These are phyloP conservation scores for Platysternon megacephalum DNA, from an alignment of 2,113 vertebrate genomes.

Conservation along the genomic window DNA sequence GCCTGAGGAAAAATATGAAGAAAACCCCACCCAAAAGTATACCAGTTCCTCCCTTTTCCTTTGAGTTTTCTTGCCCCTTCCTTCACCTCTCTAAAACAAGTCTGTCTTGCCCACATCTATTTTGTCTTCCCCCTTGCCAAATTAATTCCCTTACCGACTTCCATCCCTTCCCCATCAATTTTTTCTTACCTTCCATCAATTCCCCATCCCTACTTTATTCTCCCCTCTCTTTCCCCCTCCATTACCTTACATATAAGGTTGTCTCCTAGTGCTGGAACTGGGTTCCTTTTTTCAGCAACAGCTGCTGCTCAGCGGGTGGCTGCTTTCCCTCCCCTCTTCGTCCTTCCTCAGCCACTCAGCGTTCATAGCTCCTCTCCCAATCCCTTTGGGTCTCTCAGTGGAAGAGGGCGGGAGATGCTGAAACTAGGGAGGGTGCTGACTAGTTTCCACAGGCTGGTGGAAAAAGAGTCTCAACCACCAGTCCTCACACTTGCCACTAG, in stretches of 20 bases:
- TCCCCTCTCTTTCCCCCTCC: neutral
- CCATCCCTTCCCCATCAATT: neutral
- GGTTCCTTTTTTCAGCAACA: neutral
- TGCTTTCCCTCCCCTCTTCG: neutral
- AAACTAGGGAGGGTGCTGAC: neutral
- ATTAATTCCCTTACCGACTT: neutral
- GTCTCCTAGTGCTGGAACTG: neutral
- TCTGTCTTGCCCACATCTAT: neutral
- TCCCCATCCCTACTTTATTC: neutral
- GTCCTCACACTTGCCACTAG: accelerated
- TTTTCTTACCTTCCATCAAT: neutral
- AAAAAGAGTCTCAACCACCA: neutral
- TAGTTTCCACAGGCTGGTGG: neutral
- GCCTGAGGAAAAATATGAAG: neutral
- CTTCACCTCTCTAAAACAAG: neutral
- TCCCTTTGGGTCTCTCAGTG: neutral
- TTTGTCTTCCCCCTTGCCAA: neutral
- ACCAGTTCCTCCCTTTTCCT: neutral
- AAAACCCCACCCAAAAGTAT: neutral
- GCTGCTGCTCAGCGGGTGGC: neutral
- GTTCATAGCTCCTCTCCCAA: neutral
- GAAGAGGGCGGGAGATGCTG: neutral
- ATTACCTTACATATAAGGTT: neutral
- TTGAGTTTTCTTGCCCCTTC: neutral
- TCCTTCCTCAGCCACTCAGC: neutral